phyloP scores from a whole-genome alignment of 2,888 invertebrate genomes.

The Atherix ibis region DNA sequence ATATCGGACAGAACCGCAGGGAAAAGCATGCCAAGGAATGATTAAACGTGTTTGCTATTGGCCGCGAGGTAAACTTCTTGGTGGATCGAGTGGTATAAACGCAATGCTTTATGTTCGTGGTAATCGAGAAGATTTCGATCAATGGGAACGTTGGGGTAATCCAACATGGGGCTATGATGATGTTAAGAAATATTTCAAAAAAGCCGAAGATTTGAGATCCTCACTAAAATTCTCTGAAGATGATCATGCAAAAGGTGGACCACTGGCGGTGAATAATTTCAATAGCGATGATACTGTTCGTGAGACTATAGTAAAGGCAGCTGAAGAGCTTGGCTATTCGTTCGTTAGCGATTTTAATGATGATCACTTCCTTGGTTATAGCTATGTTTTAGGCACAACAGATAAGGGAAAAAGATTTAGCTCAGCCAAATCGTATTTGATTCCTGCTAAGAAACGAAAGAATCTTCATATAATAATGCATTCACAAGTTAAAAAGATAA shows the following conservation, averaged over 20 bases:
- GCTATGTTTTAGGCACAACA: conserved; percentile 33
- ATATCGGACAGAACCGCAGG: conserved; percentile 21
- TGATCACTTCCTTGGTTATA: conserved; percentile 34
- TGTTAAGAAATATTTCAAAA: conserved; percentile 63
- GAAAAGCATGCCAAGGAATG: conserved; percentile 16
- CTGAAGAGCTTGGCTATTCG: conserved; percentile 33
- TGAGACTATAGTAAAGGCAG: conserved; percentile 31
- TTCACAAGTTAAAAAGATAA: conserved; percentile 38
- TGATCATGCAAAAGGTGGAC: conserved; percentile 34
- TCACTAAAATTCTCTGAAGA: conserved; percentile 14
- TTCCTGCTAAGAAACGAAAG: conserved; percentile 33
- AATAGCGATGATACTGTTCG: conserved; percentile 16
- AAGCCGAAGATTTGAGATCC: conserved; percentile 54
- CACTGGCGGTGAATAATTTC: conserved; percentile 30
- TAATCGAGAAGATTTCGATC: conserved; percentile 45
- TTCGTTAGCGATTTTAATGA: conserved; percentile 26
- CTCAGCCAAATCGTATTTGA: conserved; percentile 55
- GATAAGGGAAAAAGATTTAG: conserved; percentile 55
- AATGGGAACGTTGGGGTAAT: conserved; percentile 45
- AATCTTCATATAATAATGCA: conserved; percentile 44
- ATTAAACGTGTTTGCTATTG: conserved; percentile 32
- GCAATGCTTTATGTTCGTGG: conserved; percentile 50
- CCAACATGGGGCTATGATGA: conserved; percentile 57
- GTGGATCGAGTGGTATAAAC: conserved; percentile 48
- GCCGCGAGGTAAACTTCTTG: conserved; percentile 46